Evolutionary conservation across 2,888 invertebrate genomes (phyloP).

Genomic region (Tachystola acroxantha): DNA sequence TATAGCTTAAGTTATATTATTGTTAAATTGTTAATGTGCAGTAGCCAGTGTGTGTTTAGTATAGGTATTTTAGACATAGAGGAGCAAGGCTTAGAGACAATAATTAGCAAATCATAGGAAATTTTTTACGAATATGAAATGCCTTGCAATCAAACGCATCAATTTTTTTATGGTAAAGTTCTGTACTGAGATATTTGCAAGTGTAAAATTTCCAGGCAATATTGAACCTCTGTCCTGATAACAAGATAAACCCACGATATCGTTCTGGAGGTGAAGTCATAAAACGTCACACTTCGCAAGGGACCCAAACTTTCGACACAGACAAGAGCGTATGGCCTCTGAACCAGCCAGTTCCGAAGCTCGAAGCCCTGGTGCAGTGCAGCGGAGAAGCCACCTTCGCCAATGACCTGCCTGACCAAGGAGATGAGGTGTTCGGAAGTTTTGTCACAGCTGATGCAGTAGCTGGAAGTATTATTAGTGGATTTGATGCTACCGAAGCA

Average conservation of each 20-base stretch:
- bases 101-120: no score
- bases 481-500: constrained; percentile 72
- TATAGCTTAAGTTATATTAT: no score
- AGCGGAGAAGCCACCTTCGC: constrained; percentile 79
- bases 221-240: constrained; percentile 58
- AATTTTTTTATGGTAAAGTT: no score
- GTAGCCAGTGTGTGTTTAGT: no score
- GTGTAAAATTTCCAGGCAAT: constrained; percentile 25
- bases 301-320: constrained; percentile 78
- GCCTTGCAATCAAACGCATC: no score
- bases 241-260: constrained; percentile 46
- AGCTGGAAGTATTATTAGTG: constrained; percentile 39
- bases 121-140: no score
- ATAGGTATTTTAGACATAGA: no score
- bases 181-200: no score
- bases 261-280: constrained; percentile 70
- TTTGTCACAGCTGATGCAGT: constrained; percentile 71
- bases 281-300: constrained; percentile 65
- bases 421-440: constrained; percentile 76
- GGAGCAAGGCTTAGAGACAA: no score
- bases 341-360: constrained; percentile 80
- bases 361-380: constrained; percentile 61
- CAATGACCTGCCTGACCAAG: constrained; percentile 70
- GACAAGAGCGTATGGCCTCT: constrained; percentile 80
- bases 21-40: no score